Conservation (phyloP, 2,888 invertebrate species). For the Lottia scabra region DNA sequence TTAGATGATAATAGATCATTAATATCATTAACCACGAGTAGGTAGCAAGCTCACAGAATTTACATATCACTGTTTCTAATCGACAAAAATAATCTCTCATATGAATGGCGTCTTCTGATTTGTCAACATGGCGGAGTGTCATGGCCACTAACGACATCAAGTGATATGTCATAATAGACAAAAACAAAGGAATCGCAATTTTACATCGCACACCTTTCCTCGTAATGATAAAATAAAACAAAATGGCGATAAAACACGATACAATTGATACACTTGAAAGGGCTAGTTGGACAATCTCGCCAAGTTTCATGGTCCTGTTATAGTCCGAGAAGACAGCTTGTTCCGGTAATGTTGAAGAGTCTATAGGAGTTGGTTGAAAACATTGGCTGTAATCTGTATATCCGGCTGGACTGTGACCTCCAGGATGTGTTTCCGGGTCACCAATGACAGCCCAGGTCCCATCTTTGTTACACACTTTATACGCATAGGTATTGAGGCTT, state of each 20-base stretch:
- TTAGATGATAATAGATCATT: conserved; percentile 10
- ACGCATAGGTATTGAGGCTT: conserved; percentile 7
- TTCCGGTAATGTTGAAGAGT: neutral
- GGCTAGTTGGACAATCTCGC: neutral
- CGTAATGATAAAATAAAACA: conserved; percentile 12
- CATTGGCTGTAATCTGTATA: conserved; percentile 16
- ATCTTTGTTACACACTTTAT: conserved; percentile 15
- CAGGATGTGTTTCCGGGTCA: neutral
- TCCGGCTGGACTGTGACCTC: neutral
- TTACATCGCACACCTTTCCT: conserved; percentile 12
- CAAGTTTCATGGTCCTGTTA: neutral
- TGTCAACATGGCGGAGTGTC: conserved; percentile 8
- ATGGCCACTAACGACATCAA: conserved; percentile 15
- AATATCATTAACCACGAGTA: conserved; percentile 19
- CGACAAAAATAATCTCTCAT: conserved; percentile 7
- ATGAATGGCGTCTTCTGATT: conserved; percentile 8
- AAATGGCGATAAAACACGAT: conserved; percentile 8
- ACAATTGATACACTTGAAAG: neutral
- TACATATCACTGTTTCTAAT: neutral
- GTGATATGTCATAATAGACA: conserved; percentile 11
- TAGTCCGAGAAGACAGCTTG: neutral
- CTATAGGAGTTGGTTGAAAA: neutral
- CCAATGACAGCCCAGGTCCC: conserved; percentile 12
- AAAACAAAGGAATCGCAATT: conserved; percentile 15
- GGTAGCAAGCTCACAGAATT: conserved; percentile 15